These are phyloP conservation scores for Hydriomena furcata DNA, from an alignment of 2,888 invertebrate genomes.

Conservation along the genomic window DNA sequence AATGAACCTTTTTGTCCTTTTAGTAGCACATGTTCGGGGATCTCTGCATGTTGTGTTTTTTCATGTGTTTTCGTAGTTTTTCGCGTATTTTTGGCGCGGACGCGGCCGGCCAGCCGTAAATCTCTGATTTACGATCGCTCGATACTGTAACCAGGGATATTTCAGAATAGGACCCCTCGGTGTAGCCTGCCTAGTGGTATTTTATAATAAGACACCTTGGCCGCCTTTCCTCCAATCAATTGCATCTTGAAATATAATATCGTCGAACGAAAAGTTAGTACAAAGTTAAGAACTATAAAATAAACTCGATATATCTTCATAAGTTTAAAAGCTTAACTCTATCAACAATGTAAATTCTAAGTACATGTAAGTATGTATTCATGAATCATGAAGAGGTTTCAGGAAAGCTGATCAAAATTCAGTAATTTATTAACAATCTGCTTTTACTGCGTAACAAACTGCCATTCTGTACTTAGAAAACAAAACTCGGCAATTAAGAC, in stretches of 20 bases:
- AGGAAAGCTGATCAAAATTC: background rate
- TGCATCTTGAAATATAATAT: background rate
- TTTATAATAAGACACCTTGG: background rate
- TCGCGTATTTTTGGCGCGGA: slow-evolving; percentile 22
- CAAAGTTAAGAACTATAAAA: background rate
- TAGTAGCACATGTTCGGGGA: slow-evolving; percentile 9
- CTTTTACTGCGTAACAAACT: background rate
- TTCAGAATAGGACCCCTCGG: slow-evolving; percentile 25
- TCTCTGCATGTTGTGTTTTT: slow-evolving; percentile 16
- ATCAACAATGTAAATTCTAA: no score
- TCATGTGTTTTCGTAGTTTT: slow-evolving; percentile 21
- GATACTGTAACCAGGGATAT: slow-evolving; percentile 28
- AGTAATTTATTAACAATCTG: background rate
- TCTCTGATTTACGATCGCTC: slow-evolving; percentile 37
- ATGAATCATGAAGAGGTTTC: background rate
- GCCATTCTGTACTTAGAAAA: background rate
- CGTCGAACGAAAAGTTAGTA: background rate
- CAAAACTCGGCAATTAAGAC: no score
- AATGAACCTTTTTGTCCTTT: slow-evolving; percentile 7
- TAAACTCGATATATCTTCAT: background rate
- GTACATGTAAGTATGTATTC: no score
- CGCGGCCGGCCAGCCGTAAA: slow-evolving; percentile 29
- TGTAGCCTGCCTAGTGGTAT: background rate
- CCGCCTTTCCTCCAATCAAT: background rate
- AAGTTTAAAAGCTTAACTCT: background rate